Evolutionary conservation across 2,888 invertebrate species (phyloP).

Genomic region (Sesamia inferens): DNA sequence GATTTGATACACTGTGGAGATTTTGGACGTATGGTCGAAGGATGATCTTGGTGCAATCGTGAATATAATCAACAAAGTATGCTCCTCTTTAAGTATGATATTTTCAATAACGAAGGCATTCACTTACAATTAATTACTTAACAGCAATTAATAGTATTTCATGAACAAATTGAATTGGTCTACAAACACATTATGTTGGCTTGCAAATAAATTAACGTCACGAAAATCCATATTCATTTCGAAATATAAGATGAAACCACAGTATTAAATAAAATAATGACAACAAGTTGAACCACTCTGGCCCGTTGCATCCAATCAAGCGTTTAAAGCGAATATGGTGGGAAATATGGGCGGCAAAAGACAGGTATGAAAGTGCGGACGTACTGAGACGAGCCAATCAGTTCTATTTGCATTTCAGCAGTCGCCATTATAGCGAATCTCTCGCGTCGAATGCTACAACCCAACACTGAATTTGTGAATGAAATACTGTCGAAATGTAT

Average conservation of each 20-base stretch:
- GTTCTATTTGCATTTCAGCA: slow-evolving; percentile 81
- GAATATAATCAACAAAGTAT: background rate
- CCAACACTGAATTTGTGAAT: slow-evolving; percentile 68
- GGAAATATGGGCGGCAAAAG: slow-evolving; percentile 55
- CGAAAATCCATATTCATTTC: slow-evolving; percentile 44
- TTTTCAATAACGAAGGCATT: slow-evolving; percentile 1
- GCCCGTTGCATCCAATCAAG: slow-evolving; percentile 56
- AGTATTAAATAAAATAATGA: slow-evolving; percentile 55
- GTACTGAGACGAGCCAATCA: slow-evolving; percentile 76
- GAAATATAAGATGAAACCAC: slow-evolving; percentile 54
- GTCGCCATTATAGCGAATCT: slow-evolving; percentile 75
- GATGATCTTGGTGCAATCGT: background rate
- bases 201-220: slow-evolving; percentile 52
- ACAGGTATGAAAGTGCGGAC: slow-evolving; percentile 59
- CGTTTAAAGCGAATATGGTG: slow-evolving; percentile 56
- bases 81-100: no score
- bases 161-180: slow-evolving; percentile 42
- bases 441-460: slow-evolving; percentile 59
- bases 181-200: slow-evolving; percentile 23
- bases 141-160: slow-evolving; percentile 25
- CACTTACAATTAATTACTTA: slow-evolving; percentile 1
- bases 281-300: slow-evolving; percentile 52
- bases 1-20: slow-evolving; percentile 18
- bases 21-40: background rate
- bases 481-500: slow-evolving; percentile 74